phyloP scores from a whole-genome alignment of 2,797 vertebrate species.

The Danionella dracula region DNA sequence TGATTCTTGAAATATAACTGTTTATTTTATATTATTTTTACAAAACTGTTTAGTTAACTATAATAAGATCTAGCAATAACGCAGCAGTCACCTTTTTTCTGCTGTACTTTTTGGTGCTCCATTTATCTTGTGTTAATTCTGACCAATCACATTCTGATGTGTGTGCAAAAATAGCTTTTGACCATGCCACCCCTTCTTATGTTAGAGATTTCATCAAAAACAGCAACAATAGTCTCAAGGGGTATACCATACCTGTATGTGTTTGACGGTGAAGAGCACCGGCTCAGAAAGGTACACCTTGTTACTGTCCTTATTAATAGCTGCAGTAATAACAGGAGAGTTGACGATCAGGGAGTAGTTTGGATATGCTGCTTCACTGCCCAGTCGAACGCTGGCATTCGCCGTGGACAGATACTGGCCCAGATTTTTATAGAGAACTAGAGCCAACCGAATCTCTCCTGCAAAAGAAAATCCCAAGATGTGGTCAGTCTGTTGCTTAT shows the following conservation, averaged over 20 bases:
- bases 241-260: conserved; percentile 80
- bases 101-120: too few species aligned
- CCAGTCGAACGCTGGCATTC: conserved; percentile 89
- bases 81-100: too few species aligned
- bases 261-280: conserved; percentile 92
- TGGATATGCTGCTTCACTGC: conserved; percentile 83
- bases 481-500: neutral
- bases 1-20: too few species aligned
- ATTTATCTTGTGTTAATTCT: too few species aligned
- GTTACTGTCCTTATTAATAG: conserved; percentile 97
- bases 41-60: too few species aligned
- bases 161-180: too few species aligned
- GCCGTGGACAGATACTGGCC: conserved; percentile 93
- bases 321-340: conserved; percentile 93
- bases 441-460: conserved; percentile 97
- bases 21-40: too few species aligned
- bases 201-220: too few species aligned
- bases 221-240: neutral
- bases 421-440: conserved; percentile 94
- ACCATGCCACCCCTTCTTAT: too few species aligned
- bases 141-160: too few species aligned
- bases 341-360: conserved; percentile 98
- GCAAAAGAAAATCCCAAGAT: conserved; percentile 29
- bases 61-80: too few species aligned
- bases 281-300: conserved; percentile 97